A percentile compares a stretch with the other conserved stretches of the same genome.
Evolutionary conservation across 1,140 invertebrate genomes (phyloP).

Genomic region (Drosophila paulistorum): DNA sequence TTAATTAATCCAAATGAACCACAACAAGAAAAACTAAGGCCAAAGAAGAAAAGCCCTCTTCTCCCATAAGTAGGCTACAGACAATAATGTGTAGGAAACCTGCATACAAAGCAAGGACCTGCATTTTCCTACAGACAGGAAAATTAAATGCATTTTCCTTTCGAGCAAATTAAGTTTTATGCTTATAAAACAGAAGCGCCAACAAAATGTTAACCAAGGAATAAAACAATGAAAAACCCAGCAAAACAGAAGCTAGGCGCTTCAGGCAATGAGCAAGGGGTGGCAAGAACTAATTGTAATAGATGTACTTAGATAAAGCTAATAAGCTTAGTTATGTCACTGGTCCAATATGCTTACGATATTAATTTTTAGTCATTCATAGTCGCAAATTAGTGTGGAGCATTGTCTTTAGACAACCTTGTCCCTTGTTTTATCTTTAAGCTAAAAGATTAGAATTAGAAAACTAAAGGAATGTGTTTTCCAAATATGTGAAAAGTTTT

Average conservation of each 20-base stretch:
- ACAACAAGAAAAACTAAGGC: slow-evolving; percentile 8
- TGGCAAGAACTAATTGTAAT: slow-evolving; percentile 21
- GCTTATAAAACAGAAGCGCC: slow-evolving; percentile 6
- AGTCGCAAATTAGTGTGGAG: background rate
- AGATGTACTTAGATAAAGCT: slow-evolving; percentile 1
- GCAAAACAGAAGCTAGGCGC: background rate
- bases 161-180: slow-evolving; percentile 2
- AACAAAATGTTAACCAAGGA: background rate
- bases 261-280: background rate
- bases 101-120: background rate
- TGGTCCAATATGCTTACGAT: too few relatives aligned
- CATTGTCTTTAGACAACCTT: too few relatives aligned
- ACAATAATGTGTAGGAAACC: slow-evolving; percentile 5
- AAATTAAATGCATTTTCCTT: slow-evolving; percentile 30
- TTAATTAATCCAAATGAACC: slow-evolving; percentile 9
- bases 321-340: slow-evolving; percentile 8
- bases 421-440: too few relatives aligned
- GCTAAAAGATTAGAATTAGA: too few relatives aligned
- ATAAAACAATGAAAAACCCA: background rate
- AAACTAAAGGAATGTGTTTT: too few relatives aligned
- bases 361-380: background rate
- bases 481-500: too few relatives aligned
- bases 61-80: slow-evolving; percentile 30
- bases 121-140: background rate
- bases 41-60: too few relatives aligned